Evolutionary conservation across 2,888 invertebrate species (phyloP), one percentile per base, ranked within the genome.

Genomic region (Cacoxenus indagator): DNA sequence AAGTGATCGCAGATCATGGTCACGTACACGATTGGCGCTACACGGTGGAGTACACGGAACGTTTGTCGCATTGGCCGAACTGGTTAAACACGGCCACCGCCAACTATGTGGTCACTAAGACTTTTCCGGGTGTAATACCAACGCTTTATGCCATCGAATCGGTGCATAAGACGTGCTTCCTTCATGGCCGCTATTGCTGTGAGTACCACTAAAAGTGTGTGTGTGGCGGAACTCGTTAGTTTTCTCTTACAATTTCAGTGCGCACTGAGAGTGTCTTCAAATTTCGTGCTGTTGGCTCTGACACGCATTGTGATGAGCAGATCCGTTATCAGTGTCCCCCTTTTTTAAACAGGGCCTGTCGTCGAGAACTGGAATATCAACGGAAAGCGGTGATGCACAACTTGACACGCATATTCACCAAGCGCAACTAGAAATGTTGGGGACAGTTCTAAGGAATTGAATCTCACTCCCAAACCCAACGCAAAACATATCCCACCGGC

Each of bases 1-100:
- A 89, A 73, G 90, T 93, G 55, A 86, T 91, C 0, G 87, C 90
- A 0, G 93, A 94, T 83, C 90, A 90, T 72, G 92, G 92, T 2
- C 91, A 92, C 82, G 90, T 90, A 76, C 91, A 92, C 61, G 90
- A 92, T 75, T 94, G 93, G 93, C 91, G 91, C 75, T 94, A 94
- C 81, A 90, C 91, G 0, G 91, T 91, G 0, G 84, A 90, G 70
- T 93, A 93, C 78, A 90, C 82, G 3, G 93, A 94, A 82, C 88
- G 89, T 74, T 87, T 93, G 55, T 91, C 91, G 1, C 90, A 92
- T 71, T 89, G 93, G 87, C 93, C 93, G 0, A 89, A 91, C 76
- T 89, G 92, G 77, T 84, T 89, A 67, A 92, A 92, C 82, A 84
- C 85, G 22, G 91, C 90, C 0, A 87, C 88, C 17, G 93, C 91